phyloP scores from a whole-genome alignment of 2,888 invertebrate species.

The Epinotia ramella region DNA sequence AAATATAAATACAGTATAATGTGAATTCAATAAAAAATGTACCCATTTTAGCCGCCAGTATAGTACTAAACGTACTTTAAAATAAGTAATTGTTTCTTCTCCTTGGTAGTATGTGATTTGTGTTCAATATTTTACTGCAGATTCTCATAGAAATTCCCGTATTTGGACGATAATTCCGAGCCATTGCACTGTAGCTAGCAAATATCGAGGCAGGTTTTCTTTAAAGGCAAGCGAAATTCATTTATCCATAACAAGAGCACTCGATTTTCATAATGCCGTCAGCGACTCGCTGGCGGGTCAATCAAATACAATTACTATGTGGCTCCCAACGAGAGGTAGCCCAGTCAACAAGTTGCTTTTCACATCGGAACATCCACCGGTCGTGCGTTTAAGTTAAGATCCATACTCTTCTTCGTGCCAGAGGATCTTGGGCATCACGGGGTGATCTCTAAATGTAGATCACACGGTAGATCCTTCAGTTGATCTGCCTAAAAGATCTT shows the following conservation, averaged over 20 bases:
- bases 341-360: slow-evolving; percentile 5
- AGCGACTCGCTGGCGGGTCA: slow-evolving; percentile 38
- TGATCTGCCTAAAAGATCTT: no score
- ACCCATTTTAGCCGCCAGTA: no score
- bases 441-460: background rate
- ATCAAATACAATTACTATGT: slow-evolving; percentile 45
- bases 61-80: no score
- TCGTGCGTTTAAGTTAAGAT: no score
- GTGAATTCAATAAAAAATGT: no score
- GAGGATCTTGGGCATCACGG: background rate
- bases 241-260: slow-evolving; percentile 41
- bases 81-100: no score
- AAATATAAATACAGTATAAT: no score
- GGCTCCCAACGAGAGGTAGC: slow-evolving; percentile 25
- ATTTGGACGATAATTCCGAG: slow-evolving; percentile 1
- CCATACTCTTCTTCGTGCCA: no score
- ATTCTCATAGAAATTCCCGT: background rate
- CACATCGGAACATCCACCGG: background rate
- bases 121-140: background rate
- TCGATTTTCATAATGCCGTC: slow-evolving; percentile 44
- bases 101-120: no score
- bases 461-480: no score
- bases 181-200: slow-evolving; percentile 6
- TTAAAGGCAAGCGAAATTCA: slow-evolving; percentile 34
- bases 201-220: slow-evolving; percentile 32